Conservation (phyloP, 1,140 invertebrate genomes). For the Campodea augens region DNA sequence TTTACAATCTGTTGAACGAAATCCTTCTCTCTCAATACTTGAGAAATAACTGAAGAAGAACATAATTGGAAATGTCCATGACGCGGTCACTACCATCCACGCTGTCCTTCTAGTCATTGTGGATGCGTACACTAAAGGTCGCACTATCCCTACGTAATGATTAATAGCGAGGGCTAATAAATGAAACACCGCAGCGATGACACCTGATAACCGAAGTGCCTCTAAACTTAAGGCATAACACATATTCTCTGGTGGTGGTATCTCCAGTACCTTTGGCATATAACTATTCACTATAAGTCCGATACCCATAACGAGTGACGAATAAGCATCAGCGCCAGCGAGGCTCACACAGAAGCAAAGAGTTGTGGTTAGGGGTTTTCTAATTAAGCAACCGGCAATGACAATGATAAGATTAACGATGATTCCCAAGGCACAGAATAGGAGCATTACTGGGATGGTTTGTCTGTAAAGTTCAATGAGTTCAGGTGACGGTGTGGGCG, state of each 20-base stretch:
- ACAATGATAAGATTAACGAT: constrained; percentile 31
- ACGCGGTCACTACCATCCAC: constrained; percentile 23
- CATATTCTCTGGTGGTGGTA: constrained; percentile 4
- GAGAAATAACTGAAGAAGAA: constrained; percentile 33
- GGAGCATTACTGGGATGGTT: constrained; percentile 22
- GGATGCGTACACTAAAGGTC: constrained; percentile 38
- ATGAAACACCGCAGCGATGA: constrained; percentile 40
- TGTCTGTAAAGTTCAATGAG: too few species aligned
- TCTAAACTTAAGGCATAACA: constrained; percentile 27
- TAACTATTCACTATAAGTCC: constrained; percentile 33
- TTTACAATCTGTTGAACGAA: constrained; percentile 19
- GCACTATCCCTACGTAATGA: constrained; percentile 41
- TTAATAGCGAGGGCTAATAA: constrained; percentile 42
- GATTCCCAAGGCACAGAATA: constrained; percentile 29
- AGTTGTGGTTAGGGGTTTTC: constrained; percentile 32
- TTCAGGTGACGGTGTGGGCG: too few species aligned
- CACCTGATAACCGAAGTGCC: constrained; percentile 29
- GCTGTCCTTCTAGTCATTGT: constrained; percentile 30
- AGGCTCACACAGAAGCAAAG: constrained; percentile 37
- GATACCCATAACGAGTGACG: constrained; percentile 28
- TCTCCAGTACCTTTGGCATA: constrained; percentile 18
- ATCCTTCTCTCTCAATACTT: constrained; percentile 25
- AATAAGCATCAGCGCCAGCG: constrained; percentile 34
- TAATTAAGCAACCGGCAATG: constrained; percentile 30
- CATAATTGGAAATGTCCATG: constrained; percentile 33